phyloP scores from a whole-genome alignment of 2,797 vertebrate species.

The Megaceryle alcyon region DNA sequence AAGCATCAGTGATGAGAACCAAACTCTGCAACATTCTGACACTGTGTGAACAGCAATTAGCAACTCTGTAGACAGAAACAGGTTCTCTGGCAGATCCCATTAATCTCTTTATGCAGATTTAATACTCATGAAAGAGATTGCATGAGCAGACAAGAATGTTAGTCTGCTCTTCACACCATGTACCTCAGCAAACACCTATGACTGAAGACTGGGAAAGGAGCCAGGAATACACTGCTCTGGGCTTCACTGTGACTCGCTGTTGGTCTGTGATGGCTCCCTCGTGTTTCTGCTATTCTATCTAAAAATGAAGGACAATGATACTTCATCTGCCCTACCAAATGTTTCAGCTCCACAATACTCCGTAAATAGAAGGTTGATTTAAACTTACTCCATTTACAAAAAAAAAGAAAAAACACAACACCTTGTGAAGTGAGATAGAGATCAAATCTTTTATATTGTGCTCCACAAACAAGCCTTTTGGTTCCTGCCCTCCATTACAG shows the following conservation, averaged over 20 bases:
- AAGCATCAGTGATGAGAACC: not conserved
- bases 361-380: not conserved
- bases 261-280: not conserved
- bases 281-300: not conserved
- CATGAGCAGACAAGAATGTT: not conserved
- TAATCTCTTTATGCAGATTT: slow-evolving; percentile 20
- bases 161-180: not conserved
- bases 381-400: not conserved
- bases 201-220: not conserved
- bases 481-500: not conserved
- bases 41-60: not conserved
- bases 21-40: not conserved
- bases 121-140: not conserved
- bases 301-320: not conserved
- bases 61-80: not conserved
- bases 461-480: not conserved
- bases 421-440: not conserved
- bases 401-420: not conserved
- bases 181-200: not conserved
- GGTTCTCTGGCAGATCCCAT: not conserved
- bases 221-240: not conserved
- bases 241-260: not conserved
- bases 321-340: not conserved
- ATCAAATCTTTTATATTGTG: accelerated
- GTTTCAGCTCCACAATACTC: not conserved